phyloP scores from a whole-genome alignment of 2,797 vertebrate genomes.

The Prionace glauca region DNA sequence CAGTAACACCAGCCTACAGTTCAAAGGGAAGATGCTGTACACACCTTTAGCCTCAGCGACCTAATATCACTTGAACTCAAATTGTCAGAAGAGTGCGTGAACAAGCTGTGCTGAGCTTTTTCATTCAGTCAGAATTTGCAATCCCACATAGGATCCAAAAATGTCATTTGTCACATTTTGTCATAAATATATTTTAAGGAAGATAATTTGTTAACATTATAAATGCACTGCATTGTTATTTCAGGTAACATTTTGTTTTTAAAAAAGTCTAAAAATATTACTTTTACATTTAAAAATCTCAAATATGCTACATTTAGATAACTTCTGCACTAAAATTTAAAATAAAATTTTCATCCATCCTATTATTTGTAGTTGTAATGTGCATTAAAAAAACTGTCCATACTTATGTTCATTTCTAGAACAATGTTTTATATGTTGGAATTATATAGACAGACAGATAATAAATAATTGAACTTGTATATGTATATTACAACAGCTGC shows the following conservation, averaged over 20 bases:
- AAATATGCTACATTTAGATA: background rate
- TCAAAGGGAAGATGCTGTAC: constrained; percentile 58
- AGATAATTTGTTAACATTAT: background rate
- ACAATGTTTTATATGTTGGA: background rate
- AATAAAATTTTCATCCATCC: background rate
- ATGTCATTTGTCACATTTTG: background rate
- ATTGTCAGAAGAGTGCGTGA: constrained; percentile 50
- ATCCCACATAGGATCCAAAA: background rate
- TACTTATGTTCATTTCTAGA: background rate
- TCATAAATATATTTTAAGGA: background rate
- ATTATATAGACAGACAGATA: background rate
- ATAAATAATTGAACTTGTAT: background rate
- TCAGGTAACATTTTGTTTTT: background rate
- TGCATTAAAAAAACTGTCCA: background rate
- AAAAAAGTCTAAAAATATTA: background rate
- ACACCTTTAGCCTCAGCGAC: constrained; percentile 47
- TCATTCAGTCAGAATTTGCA: background rate
- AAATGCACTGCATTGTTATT: background rate
- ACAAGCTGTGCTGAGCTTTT: constrained; percentile 47
- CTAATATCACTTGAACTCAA: constrained; percentile 49
- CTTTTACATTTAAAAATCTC: background rate
- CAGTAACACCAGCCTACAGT: constrained; percentile 61
- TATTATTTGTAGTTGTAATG: background rate
- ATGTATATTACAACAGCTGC: background rate
- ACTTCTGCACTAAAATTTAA: background rate